A percentile compares a stretch with the other conserved stretches of the same genome.
Conservation (phyloP, 1,140 invertebrate genomes). For the Dendroctonus ponderosae region DNA sequence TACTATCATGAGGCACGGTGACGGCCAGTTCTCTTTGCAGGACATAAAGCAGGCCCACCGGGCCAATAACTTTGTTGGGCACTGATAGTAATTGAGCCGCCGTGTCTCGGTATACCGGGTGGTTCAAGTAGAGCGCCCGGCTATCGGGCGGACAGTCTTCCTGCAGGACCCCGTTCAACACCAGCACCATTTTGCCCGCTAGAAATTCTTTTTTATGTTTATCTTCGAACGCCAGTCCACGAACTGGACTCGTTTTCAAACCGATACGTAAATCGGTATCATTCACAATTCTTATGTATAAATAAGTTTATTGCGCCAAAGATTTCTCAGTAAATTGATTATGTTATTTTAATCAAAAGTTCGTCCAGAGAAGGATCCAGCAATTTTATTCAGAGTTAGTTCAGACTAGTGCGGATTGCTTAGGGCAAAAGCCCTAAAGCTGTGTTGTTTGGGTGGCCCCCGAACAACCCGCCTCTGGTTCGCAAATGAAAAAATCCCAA, state of each 20-base stretch:
- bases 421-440: no score
- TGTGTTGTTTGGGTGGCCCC: no score
- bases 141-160: conserved; percentile 82
- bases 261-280: background rate
- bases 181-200: conserved; percentile 74
- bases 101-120: conserved; percentile 81
- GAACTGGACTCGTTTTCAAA: background rate
- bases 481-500: no score
- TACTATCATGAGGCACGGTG: conserved; percentile 86
- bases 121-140: conserved; percentile 71
- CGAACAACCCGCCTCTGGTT: no score
- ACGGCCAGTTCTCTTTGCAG: conserved; percentile 87
- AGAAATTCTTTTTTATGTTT: conserved; percentile 1
- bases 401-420: no score
- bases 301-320: background rate
- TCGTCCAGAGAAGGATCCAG: background rate
- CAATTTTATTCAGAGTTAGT: background rate
- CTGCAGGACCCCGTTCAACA: conserved; percentile 80
- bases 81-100: conserved; percentile 75
- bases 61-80: conserved; percentile 75
- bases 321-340: background rate
- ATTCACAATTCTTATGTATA: background rate
- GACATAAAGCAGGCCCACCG: conserved; percentile 84
- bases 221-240: background rate
- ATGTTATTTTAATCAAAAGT: background rate